A percentile compares a stretch with the other conserved stretches of the same genome.
phyloP scores from a whole-genome alignment of 2,797 vertebrate genomes.

The Mus spretus region DNA sequence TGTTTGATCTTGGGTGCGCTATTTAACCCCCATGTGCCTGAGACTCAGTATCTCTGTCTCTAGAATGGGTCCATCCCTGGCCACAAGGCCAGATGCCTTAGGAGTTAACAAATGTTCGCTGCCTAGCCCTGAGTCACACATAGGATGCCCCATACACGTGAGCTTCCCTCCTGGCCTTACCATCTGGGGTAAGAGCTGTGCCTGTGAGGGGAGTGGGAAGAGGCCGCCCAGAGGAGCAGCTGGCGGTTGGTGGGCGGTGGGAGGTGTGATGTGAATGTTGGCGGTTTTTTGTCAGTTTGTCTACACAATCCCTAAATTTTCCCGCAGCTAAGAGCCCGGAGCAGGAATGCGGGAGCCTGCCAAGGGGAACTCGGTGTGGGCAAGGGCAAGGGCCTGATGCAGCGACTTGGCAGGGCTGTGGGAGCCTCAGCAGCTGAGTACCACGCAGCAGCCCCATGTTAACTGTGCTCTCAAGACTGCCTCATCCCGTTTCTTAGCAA shows the following conservation, averaged over 20 bases:
- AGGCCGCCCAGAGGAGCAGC: not conserved
- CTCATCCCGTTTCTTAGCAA: constrained; percentile 81
- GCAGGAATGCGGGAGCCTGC: not conserved
- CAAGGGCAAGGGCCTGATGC: constrained; percentile 62
- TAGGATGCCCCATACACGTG: not conserved
- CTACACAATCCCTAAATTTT: constrained; percentile 45
- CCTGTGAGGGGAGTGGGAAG: not conserved
- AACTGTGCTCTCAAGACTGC: constrained; percentile 44
- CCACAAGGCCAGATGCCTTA: not conserved
- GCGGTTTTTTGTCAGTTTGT: constrained; percentile 37
- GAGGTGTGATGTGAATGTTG: not conserved
- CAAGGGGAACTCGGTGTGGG: not conserved
- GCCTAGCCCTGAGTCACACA: not conserved
- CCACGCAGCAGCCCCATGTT: not conserved
- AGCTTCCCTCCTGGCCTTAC: not conserved
- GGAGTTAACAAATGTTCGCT: not conserved
- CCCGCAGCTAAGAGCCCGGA: constrained; percentile 61
- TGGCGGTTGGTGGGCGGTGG: constrained; percentile 46
- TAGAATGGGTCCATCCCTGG: not conserved
- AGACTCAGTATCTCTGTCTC: constrained; percentile 1
- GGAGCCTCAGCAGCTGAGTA: not conserved
- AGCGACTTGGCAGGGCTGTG: constrained; percentile 4
- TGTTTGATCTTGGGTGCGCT: not conserved
- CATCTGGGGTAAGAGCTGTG: not conserved
- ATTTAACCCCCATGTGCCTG: not conserved